phyloP scores from a whole-genome alignment of 2,888 invertebrate genomes.

The Caenorhabditis angaria region DNA sequence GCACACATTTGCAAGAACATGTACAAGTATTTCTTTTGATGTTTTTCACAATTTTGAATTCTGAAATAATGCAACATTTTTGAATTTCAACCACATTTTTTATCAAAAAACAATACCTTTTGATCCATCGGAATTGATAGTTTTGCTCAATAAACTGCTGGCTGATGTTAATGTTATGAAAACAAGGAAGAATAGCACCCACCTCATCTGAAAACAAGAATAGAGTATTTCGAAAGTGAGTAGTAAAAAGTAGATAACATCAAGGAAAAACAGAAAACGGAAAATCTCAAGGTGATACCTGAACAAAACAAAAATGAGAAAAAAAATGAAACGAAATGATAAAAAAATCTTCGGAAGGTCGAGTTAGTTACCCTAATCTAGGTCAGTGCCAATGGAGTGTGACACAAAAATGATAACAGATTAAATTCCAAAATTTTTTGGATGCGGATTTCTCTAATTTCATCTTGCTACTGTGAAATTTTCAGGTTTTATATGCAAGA shows the following conservation, averaged over 20 bases:
- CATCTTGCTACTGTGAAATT: background rate
- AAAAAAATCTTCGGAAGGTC: constrained; percentile 23
- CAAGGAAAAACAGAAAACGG: constrained; percentile 9
- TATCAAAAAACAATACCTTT: constrained; percentile 29
- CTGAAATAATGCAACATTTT: constrained; percentile 30
- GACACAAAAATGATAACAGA: constrained; percentile 5
- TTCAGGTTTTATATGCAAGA: too few relatives aligned
- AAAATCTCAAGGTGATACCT: constrained; percentile 28
- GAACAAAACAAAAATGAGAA: constrained; percentile 19
- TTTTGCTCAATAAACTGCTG: constrained; percentile 49
- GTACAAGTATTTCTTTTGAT: constrained; percentile 54
- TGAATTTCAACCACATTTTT: background rate
- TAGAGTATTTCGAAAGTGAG: too few relatives aligned
- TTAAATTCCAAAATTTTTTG: background rate
- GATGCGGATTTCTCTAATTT: background rate
- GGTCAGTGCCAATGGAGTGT: constrained; percentile 48
- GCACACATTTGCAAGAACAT: constrained; percentile 52
- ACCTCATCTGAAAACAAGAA: constrained; percentile 31
- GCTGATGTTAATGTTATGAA: constrained; percentile 8
- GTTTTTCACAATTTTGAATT: constrained; percentile 52
- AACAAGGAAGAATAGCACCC: constrained; percentile 23
- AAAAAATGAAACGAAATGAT: constrained; percentile 13
- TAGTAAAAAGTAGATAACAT: constrained; percentile 4
- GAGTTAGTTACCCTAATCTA: constrained; percentile 16
- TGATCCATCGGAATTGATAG: constrained; percentile 49